Evolutionary conservation across 2,797 vertebrate genomes (phyloP).

Genomic region (Macroramphosus scolopax): DNA sequence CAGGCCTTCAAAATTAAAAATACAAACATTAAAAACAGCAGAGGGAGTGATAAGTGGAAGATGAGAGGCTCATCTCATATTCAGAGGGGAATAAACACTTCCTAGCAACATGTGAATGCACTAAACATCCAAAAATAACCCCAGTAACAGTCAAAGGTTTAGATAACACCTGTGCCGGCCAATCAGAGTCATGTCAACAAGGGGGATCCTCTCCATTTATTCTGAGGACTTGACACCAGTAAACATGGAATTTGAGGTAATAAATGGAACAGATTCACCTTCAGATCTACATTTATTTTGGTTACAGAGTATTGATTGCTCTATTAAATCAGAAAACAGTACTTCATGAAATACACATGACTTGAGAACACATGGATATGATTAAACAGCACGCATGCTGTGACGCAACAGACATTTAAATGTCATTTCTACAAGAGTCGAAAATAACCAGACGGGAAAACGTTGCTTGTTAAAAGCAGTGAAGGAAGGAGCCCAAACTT

Average conservation of each 20-base stretch:
- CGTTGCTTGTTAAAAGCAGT: conserved; percentile 28
- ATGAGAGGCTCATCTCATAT: conserved; percentile 36
- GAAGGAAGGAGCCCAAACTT: conserved; percentile 46
- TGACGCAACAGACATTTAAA: too few species aligned
- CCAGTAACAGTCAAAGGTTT: conserved; percentile 41
- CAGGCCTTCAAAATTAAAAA: conserved; percentile 68
- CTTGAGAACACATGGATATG: conserved; percentile 16
- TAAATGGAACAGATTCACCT: conserved; percentile 10
- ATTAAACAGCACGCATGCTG: conserved; percentile 14
- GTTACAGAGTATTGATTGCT: neutral
- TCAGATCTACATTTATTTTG: conserved; percentile 14
- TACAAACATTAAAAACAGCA: conserved; percentile 16
- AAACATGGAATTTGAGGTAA: conserved; percentile 10
- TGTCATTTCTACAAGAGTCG: conserved; percentile 18
- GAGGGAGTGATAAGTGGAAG: conserved; percentile 35
- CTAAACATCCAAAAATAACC: conserved; percentile 75
- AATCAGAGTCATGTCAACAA: conserved; percentile 34
- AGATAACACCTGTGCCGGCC: conserved; percentile 58
- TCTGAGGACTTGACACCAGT: too few species aligned
- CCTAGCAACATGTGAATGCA: conserved; percentile 61
- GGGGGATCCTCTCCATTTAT: conserved; percentile 34
- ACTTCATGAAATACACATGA: conserved; percentile 8
- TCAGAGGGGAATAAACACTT: conserved; percentile 49
- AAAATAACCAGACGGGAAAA: conserved; percentile 37
- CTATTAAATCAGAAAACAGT: too few species aligned